Evolutionary conservation across 2,797 vertebrate species (phyloP), one percentile per base, ranked within the genome.

Genomic region (Phalloptychus januarius): DNA sequence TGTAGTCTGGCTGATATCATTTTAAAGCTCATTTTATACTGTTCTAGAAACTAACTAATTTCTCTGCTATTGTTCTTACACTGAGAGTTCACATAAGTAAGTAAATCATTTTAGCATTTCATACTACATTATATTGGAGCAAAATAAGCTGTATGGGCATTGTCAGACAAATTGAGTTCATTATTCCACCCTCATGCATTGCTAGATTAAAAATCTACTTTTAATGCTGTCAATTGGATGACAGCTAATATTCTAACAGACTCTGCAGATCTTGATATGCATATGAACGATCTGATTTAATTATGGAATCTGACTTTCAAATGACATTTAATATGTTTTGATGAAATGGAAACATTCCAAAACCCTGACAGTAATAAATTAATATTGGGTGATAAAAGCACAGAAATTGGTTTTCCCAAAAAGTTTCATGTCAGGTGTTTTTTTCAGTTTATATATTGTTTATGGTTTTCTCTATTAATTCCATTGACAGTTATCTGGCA

Each of bases 291-390:
- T 94, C 90, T 74, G 78, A 91, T 87, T 72, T 84, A 92, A 93
- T 93, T 93, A 93, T 83, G 74, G 81, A 90, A 87, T 79, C 74
- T 83, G 86, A 74, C 90, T 92, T 83, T 87, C 79, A 87, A 92
- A 91, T 88, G 85, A 90, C 83, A 88, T 93, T 85, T 93, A 89
- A 90, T 92, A 89, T 81, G 80, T 85, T 89, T 83, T 81, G 87
- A 93, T 71, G 72, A 91, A 93, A 91, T 71, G 74, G 67, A 81
- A 75, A 46, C 86, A 76, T 91, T 90, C 90, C 86, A 85, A 40
- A 71, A 70, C 73, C 69, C 48, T 92, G 89, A 92, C 90, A 91
- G 90, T 69, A 52, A 74, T 73, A 89, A 92, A 93, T 93, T 85
- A 91, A 90, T 83, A 90, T 81, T 83, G 87, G 92, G 42, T 50